Conservation (phyloP, 2,113 vertebrate genomes). For the Sebastes fasciatus region DNA sequence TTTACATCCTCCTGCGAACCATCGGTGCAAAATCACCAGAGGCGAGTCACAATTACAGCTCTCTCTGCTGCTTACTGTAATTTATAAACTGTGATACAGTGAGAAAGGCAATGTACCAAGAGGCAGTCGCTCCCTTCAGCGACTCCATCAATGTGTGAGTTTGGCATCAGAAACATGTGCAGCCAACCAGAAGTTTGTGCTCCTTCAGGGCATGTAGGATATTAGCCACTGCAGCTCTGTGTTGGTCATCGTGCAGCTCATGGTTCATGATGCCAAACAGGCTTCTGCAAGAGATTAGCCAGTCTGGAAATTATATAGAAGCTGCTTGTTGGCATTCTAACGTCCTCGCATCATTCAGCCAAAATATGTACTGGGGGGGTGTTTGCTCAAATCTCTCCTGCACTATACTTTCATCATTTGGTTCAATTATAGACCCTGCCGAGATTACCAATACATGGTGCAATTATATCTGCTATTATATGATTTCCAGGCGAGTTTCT, state of each 20-base stretch:
- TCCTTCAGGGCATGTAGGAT: slow-evolving; percentile 44
- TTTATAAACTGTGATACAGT: slow-evolving; percentile 48
- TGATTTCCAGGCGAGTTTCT: slow-evolving; percentile 8
- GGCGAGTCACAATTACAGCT: slow-evolving; percentile 51
- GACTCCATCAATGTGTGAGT: slow-evolving; percentile 27
- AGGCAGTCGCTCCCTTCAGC: slow-evolving; percentile 34
- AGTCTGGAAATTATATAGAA: slow-evolving; percentile 49
- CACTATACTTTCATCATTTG: slow-evolving; percentile 33
- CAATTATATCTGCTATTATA: slow-evolving; percentile 10
- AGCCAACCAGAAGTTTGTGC: slow-evolving; percentile 58
- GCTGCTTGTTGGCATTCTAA: slow-evolving; percentile 37
- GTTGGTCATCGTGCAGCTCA: slow-evolving; percentile 37
- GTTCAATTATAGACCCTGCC: slow-evolving; percentile 14
- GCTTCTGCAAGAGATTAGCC: slow-evolving; percentile 58
- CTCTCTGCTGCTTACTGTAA: slow-evolving; percentile 38
- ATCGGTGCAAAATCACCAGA: slow-evolving; percentile 43
- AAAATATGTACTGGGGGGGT: slow-evolving; percentile 26
- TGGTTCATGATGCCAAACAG: slow-evolving; percentile 51
- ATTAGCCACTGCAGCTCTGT: slow-evolving; percentile 37
- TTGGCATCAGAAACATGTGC: slow-evolving; percentile 47
- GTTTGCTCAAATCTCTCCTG: slow-evolving; percentile 33
- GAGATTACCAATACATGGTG: slow-evolving; percentile 26
- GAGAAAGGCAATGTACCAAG: slow-evolving; percentile 21
- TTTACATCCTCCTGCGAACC: slow-evolving; percentile 39
- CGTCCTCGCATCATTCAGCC: neutral